Evolutionary conservation across 2,888 invertebrate genomes (phyloP).

Genomic region (Caenorhabditis virilis): DNA sequence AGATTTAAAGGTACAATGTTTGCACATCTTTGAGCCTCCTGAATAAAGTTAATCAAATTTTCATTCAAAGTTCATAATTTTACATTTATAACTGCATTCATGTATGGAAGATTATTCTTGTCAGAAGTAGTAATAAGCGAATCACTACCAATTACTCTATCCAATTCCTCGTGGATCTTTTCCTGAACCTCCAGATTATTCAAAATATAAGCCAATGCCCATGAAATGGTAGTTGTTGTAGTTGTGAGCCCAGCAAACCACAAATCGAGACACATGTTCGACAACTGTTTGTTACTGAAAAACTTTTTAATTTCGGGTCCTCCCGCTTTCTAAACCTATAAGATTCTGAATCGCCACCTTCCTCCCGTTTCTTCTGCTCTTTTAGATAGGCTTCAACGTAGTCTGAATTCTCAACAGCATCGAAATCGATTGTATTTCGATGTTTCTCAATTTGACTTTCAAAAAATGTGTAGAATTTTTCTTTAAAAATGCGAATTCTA

Average conservation of each 20-base stretch:
- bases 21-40: constrained; percentile 31
- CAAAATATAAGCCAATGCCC: constrained; percentile 20
- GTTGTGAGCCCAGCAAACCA: constrained; percentile 31
- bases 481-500: constrained; percentile 8
- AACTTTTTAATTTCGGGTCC: too few relatives aligned
- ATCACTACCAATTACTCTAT: constrained; percentile 41
- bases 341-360: constrained; percentile 11
- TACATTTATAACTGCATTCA: constrained; percentile 44
- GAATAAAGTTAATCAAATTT: neutral
- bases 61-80: neutral
- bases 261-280: constrained; percentile 24
- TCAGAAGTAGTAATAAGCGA: constrained; percentile 44
- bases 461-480: constrained; percentile 30
- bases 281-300: constrained; percentile 14
- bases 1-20: constrained; percentile 32
- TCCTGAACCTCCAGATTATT: constrained; percentile 31
- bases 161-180: constrained; percentile 48
- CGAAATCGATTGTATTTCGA: constrained; percentile 25
- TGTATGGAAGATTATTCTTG: constrained; percentile 44
- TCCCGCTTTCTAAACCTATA: too few relatives aligned
- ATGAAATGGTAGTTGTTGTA: constrained; percentile 17
- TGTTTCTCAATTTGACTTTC: constrained; percentile 32
- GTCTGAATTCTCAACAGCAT: constrained; percentile 20
- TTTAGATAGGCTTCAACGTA: constrained; percentile 38
- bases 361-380: constrained; percentile 28